Evolutionary conservation across 1,140 invertebrate species (phyloP).

Genomic region (Pseudomyrmex cubaensis): DNA sequence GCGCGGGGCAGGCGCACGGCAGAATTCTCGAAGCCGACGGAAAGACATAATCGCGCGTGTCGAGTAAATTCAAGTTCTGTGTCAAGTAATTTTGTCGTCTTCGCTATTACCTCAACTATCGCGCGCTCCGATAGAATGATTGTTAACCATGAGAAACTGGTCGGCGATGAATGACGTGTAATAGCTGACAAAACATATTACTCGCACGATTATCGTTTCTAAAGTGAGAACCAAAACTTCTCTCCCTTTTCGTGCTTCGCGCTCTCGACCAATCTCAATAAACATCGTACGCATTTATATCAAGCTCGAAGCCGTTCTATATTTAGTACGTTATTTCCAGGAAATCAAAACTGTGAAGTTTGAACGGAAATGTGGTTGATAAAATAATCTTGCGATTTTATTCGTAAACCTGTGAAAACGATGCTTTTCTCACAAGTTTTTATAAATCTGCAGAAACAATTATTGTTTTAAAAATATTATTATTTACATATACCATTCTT

Average conservation of each 20-base stretch:
- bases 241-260: neutral
- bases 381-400: constrained; percentile 13
- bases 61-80: constrained; percentile 53
- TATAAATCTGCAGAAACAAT: neutral
- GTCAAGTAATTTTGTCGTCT: constrained; percentile 46
- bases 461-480: neutral
- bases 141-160: neutral
- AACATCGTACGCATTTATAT: constrained; percentile 48
- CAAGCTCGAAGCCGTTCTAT: constrained; percentile 41
- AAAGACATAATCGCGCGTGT: constrained; percentile 23
- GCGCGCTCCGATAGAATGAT: neutral
- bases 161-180: neutral
- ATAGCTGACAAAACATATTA: too few species aligned
- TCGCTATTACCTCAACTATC: constrained; percentile 15
- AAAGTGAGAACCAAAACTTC: constrained; percentile 1
- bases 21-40: neutral
- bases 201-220: neutral
- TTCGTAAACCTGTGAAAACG: neutral
- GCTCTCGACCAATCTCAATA: constrained; percentile 28
- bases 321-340: constrained; percentile 30
- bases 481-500: too few species aligned
- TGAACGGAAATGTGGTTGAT: constrained; percentile 3
- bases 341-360: constrained; percentile 30
- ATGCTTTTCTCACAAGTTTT: neutral
- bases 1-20: constrained; percentile 10